A percentile compares a stretch with the other conserved stretches of the same genome.
Conservation (phyloP, 2,113 vertebrate genomes). For the Gopherus flavomarginatus region DNA sequence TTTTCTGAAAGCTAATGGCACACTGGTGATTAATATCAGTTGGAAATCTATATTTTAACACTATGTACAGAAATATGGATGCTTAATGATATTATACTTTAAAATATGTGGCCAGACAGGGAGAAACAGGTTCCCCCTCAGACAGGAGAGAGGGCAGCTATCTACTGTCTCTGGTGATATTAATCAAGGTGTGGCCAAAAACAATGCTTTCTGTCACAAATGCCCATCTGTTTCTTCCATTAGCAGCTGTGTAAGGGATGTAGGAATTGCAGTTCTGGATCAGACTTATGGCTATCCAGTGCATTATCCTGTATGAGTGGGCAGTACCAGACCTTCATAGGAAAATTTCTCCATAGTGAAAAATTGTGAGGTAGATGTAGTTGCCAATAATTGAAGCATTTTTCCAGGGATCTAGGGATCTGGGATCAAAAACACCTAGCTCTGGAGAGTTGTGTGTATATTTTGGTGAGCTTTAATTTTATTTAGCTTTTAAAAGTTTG, state of each 20-base stretch:
- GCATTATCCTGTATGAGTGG: background rate
- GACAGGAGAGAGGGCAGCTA: background rate
- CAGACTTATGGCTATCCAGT: background rate
- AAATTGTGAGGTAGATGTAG: background rate
- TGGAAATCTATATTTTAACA: background rate
- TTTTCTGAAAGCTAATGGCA: background rate
- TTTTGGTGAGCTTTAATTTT: background rate
- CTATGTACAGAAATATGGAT: background rate
- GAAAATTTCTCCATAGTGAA: background rate
- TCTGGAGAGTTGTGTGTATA: background rate
- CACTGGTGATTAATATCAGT: background rate
- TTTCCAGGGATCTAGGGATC: background rate
- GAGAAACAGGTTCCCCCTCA: background rate
- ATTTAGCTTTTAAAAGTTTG: background rate
- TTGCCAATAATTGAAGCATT: background rate
- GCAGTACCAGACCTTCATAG: background rate
- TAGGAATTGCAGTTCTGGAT: background rate
- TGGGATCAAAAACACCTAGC: background rate
- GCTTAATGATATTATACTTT: background rate
- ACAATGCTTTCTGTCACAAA: background rate
- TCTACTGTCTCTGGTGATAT: background rate
- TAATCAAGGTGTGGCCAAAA: background rate
- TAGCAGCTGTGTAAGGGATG: background rate
- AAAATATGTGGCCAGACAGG: background rate
- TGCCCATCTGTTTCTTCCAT: background rate